Evolutionary conservation across 2,888 invertebrate genomes (phyloP), one percentile per base, ranked within the genome.

Genomic region (Sesamia inferens): DNA sequence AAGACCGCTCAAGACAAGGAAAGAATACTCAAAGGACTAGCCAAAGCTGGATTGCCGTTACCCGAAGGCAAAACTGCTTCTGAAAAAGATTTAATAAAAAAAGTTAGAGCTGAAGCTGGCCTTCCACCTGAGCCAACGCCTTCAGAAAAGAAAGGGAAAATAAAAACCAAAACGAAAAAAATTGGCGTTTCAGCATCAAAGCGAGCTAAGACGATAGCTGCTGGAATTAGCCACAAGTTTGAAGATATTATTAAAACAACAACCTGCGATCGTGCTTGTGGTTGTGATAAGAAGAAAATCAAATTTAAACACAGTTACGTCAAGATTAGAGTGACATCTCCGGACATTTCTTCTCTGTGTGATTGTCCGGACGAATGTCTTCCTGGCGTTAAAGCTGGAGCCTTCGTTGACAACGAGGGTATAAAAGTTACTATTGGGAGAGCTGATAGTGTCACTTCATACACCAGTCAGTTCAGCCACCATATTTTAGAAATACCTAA

Each of bases 221-320:
- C 72, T n/a, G 67, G 68, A 19, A 61, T 76, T 11, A 39, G 71
- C 10, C 91, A 92, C 87, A 90, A 93, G 75, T 88, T 89, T 63
- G 85, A 93, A 88, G 92, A 93, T 54, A 85, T 93, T 22, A 70
- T 85, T 6, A 94, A 92, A 90, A 90, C 91, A 8, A 93, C 92
- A 24, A 93, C 89, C n/a, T 94, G 94, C 82, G 94, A 94, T 62
- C 87, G 91, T 71, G 93, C 87, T 42, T 94, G 94, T 79, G 94
- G 94, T 10, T 93, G 94, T 84, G 93, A 93, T 76, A 93, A 91
- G 81, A 94, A 94, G 75, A 94, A 94, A 90, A 93, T 94, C 61
- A 88, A 90, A 88, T 94, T 94, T 82, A 94, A 94, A 82, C 93
- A 94, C 58, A 94, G 94, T 78, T 94, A 93, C 51, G 91, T 94